Evolutionary conservation across 1,140 invertebrate genomes (phyloP).

Genomic region (Plectrocnemia conspersa): DNA sequence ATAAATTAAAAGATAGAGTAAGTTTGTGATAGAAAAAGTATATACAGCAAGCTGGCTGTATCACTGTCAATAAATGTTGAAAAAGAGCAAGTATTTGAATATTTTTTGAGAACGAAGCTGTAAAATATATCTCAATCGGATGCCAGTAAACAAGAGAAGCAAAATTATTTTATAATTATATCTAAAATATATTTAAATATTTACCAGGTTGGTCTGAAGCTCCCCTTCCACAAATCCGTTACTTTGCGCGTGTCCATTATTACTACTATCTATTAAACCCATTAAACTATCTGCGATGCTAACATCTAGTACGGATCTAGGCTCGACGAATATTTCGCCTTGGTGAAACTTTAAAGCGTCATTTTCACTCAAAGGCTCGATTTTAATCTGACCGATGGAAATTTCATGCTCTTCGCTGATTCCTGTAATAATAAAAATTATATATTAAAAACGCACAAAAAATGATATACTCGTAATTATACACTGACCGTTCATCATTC

Average conservation of each 20-base stretch:
- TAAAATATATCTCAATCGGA: no score
- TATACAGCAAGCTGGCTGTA: no score
- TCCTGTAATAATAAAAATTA: slow-evolving; percentile 1
- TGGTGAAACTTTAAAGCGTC: slow-evolving; percentile 21
- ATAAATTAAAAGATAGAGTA: no score
- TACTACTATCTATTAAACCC: not conserved
- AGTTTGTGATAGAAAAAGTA: no score
- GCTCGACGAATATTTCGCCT: not conserved
- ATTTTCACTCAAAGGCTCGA: slow-evolving; percentile 24
- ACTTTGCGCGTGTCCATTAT: no score
- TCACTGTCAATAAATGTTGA: no score
- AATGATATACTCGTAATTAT: not conserved
- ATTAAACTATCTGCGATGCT: not conserved
- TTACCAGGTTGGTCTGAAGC: slow-evolving; percentile 16
- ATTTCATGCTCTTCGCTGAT: not conserved
- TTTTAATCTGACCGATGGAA: slow-evolving; percentile 5
- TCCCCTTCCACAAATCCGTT: no score
- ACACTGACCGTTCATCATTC: not conserved
- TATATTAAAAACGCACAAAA: not conserved
- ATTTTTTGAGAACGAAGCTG: no score
- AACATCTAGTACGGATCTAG: not conserved
- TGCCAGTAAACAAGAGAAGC: no score
- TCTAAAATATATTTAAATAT: not conserved
- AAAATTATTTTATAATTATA: no score
- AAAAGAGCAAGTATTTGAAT: no score